phyloP scores from a whole-genome alignment of 1,140 invertebrate species.

The Delia radicum region DNA sequence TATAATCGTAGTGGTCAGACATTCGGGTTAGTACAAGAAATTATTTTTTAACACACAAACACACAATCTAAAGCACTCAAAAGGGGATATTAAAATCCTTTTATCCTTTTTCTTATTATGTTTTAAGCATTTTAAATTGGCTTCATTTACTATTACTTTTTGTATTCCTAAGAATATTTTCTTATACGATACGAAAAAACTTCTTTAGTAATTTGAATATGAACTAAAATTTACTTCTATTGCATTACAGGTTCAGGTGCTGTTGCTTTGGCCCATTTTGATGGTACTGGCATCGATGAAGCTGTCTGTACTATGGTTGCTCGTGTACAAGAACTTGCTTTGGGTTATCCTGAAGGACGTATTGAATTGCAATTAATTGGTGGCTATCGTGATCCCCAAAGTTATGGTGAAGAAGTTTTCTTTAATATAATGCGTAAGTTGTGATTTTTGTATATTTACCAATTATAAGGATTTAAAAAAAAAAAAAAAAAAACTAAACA shows the following conservation, averaged over 20 bases:
- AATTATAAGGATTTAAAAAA: too few species aligned
- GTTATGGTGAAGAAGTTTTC: constrained; percentile 86
- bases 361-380: constrained; percentile 88
- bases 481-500: too few species aligned
- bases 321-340: constrained; percentile 77
- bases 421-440: constrained; percentile 86
- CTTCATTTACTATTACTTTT: constrained; percentile 28
- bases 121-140: constrained; percentile 34
- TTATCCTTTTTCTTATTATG: background rate
- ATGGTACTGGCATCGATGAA: constrained; percentile 82
- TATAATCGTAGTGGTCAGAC: constrained; percentile 84
- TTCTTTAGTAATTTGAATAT: background rate
- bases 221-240: background rate
- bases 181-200: constrained; percentile 3
- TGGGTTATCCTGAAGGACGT: constrained; percentile 81
- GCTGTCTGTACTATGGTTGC: constrained; percentile 77
- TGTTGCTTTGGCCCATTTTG: constrained; percentile 82
- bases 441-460: too few species aligned
- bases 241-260: constrained; percentile 76
- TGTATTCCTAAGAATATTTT: background rate
- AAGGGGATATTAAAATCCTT: background rate
- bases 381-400: constrained; percentile 80
- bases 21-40: constrained; percentile 79
- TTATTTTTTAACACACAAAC: background rate
- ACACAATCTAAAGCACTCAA: background rate